These are phyloP conservation scores for Neodiprion pinetum DNA, from an alignment of 1,140 invertebrate species.

Conservation along the genomic window DNA sequence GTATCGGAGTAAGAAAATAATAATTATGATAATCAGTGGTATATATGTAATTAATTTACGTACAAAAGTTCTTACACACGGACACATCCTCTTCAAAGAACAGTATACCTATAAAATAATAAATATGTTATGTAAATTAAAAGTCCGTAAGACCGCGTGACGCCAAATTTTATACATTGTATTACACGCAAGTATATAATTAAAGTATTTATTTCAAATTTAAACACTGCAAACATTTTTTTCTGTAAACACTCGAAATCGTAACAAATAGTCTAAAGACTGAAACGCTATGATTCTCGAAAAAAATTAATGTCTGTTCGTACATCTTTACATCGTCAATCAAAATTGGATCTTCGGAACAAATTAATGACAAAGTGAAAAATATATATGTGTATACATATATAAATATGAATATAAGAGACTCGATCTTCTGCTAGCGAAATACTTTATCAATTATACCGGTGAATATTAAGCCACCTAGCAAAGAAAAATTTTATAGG, in stretches of 20 bases:
- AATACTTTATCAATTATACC: background rate
- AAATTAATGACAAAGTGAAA: background rate
- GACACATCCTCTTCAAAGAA: background rate
- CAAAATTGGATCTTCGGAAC: background rate
- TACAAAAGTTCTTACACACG: background rate
- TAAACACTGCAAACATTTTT: background rate
- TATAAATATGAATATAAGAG: background rate
- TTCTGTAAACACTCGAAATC: background rate
- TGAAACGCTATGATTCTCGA: too few species aligned
- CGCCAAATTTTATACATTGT: slow-evolving; percentile 7
- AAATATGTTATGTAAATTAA: background rate
- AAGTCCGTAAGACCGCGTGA: background rate
- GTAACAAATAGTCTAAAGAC: too few species aligned
- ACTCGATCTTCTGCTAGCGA: slow-evolving; percentile 40
- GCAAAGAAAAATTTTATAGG: background rate
- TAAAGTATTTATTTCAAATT: slow-evolving; percentile 6
- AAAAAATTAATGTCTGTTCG: too few species aligned
- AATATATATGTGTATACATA: background rate
- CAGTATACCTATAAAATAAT: background rate
- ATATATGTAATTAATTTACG: background rate
- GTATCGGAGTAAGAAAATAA: background rate
- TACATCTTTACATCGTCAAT: background rate
- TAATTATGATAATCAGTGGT: background rate
- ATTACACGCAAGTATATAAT: background rate
- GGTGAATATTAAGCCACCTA: background rate